phyloP scores from a whole-genome alignment of 2,888 invertebrate genomes.

The Gymnocheta viridis region DNA sequence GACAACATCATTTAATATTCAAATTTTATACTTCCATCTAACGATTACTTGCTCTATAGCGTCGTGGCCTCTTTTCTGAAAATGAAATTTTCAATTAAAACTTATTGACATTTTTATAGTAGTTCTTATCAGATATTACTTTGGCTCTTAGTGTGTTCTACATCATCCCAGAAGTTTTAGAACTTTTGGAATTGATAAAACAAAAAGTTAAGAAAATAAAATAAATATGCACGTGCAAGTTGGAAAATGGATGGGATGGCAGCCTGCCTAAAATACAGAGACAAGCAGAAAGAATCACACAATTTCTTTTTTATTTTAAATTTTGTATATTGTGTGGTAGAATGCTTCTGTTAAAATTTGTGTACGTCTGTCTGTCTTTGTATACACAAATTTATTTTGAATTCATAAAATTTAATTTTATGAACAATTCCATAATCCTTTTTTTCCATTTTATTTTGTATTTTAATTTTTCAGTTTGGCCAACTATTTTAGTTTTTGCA shows the following conservation, averaged over 20 bases:
- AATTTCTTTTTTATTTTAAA: no score
- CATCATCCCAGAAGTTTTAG: background rate
- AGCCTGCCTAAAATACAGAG: no score
- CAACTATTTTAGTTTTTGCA: background rate
- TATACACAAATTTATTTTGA: background rate
- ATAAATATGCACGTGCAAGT: background rate
- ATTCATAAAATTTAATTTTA: slow-evolving; percentile 15
- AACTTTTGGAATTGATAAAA: background rate
- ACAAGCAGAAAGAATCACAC: no score
- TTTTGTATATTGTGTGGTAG: no score
- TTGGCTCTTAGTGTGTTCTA: background rate
- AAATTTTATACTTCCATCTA: no score
- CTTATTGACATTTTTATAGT: background rate
- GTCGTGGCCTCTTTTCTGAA: background rate
- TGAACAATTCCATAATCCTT: slow-evolving; percentile 11
- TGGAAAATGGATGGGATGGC: background rate
- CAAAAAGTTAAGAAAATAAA: background rate
- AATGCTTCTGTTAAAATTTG: no score
- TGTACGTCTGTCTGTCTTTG: no score
- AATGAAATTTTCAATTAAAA: background rate
- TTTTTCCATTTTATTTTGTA: background rate
- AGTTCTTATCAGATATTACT: background rate
- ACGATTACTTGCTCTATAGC: background rate
- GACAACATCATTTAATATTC: no score
- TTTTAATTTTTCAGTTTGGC: background rate